Evolutionary conservation across 2,888 invertebrate species (phyloP).

Genomic region (Parnassius smintheus): DNA sequence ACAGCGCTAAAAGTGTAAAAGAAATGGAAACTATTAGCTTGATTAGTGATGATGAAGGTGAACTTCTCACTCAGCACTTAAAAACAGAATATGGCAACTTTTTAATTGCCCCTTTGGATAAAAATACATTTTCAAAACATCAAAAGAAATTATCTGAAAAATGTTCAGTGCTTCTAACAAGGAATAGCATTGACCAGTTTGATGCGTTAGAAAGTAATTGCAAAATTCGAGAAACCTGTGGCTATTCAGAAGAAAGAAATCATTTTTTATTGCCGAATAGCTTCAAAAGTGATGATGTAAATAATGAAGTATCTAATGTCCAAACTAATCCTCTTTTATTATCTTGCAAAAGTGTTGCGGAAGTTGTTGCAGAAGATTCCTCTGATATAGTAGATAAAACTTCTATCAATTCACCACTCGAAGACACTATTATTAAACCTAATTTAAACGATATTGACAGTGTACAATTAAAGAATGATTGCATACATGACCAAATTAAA

Average conservation of each 20-base stretch:
- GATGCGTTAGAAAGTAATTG: constrained; percentile 11
- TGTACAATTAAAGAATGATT: neutral
- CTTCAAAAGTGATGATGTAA: neutral
- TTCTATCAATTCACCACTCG: neutral
- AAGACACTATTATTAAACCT: constrained; percentile 2
- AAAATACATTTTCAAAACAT: constrained; percentile 45
- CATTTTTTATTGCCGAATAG: neutral
- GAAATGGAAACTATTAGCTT: constrained; percentile 61
- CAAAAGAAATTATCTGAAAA: constrained; percentile 52
- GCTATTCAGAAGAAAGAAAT: neutral
- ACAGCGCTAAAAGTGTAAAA: constrained; percentile 33
- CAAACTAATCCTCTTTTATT: neutral
- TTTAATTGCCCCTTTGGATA: constrained; percentile 40
- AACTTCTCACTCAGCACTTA: constrained; percentile 31
- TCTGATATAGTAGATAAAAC: constrained; percentile 35
- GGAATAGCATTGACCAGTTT: constrained; percentile 29
- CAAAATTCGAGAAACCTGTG: neutral
- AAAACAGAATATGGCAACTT: constrained; percentile 60
- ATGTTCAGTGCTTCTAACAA: constrained; percentile 49
- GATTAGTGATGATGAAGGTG: constrained; percentile 67
- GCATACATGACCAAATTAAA: neutral
- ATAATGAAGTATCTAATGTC: neutral
- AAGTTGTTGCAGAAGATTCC: constrained; percentile 55
- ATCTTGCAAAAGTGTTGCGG: constrained; percentile 19
- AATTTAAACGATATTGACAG: neutral